Evolutionary conservation across 1,140 invertebrate species (phyloP).

Genomic region (Drosophila repletoides): DNA sequence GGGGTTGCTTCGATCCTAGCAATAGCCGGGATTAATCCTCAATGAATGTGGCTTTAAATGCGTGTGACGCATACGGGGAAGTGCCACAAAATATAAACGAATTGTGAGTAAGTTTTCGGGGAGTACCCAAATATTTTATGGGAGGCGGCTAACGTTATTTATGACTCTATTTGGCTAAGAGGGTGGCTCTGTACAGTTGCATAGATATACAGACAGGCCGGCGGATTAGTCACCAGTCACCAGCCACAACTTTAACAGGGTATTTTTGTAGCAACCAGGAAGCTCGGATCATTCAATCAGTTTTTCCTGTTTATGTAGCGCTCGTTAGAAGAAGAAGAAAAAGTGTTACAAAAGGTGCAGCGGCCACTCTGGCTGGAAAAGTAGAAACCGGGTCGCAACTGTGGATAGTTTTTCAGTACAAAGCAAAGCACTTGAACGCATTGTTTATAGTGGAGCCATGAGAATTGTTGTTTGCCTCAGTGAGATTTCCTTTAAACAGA

Average conservation of each 20-base stretch:
- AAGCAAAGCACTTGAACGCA: conserved; percentile 54
- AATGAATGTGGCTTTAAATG: conserved; percentile 28
- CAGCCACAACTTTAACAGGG: background rate
- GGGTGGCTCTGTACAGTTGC: conserved; percentile 35
- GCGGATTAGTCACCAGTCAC: conserved; percentile 57
- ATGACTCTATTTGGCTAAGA: conserved; percentile 53
- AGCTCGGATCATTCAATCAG: background rate
- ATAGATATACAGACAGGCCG: conserved; percentile 26
- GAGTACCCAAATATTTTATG: conserved; percentile 12
- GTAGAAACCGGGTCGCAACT: background rate
- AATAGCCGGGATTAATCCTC: conserved; percentile 30
- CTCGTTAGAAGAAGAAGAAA: background rate
- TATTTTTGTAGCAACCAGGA: background rate
- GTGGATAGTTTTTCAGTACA: background rate
- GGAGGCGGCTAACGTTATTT: conserved; percentile 51
- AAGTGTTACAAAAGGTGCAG: background rate
- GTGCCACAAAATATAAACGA: conserved; percentile 34
- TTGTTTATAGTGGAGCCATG: conserved; percentile 50
- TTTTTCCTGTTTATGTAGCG: background rate
- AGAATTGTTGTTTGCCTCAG: conserved; percentile 34
- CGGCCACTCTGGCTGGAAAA: background rate
- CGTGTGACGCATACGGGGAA: conserved; percentile 37
- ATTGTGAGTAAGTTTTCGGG: conserved; percentile 9
- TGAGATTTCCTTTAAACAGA: conserved; percentile 50
- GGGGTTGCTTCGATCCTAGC: background rate